These are phyloP conservation scores for Hanleya hanleyi DNA, from an alignment of 2,888 invertebrate species.

Conservation along the genomic window DNA sequence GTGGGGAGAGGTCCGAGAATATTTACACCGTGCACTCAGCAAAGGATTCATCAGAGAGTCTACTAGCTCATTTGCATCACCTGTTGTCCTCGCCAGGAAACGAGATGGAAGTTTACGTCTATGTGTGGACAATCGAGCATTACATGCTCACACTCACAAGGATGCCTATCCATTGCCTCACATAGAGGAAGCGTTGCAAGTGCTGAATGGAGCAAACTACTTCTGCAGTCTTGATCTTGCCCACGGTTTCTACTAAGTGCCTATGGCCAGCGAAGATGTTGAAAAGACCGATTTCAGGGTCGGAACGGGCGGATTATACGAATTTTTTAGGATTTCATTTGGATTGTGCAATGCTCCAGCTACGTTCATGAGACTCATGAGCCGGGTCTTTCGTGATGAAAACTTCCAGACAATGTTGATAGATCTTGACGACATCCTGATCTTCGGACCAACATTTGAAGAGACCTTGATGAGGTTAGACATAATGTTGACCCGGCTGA, in stretches of 20 bases:
- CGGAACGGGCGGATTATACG: conserved; percentile 25
- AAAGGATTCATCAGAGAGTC: conserved; percentile 22
- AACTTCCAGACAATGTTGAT: conserved; percentile 36
- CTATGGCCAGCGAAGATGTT: conserved; percentile 31
- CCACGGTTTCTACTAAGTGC: conserved; percentile 43
- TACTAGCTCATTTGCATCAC: conserved; percentile 39
- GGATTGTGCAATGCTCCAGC: conserved; percentile 40
- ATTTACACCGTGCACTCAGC: conserved; percentile 22
- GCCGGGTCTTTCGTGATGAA: conserved; percentile 34
- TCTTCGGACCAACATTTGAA: no score
- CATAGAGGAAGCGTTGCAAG: conserved; percentile 50
- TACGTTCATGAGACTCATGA: conserved; percentile 42
- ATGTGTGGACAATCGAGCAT: conserved; percentile 47
- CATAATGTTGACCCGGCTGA: conserved; percentile 15
- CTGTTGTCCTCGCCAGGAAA: conserved; percentile 44
- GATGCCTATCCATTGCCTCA: conserved; percentile 50
- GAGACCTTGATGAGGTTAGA: no score
- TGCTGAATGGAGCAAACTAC: conserved; percentile 32
- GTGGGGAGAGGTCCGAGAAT: conserved; percentile 33
- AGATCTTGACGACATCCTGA: conserved; percentile 45
- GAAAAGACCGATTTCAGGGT: conserved; percentile 41
- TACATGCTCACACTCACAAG: conserved; percentile 45
- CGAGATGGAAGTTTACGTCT: conserved; percentile 33
- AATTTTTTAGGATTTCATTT: conserved; percentile 38
- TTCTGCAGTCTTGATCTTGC: conserved; percentile 38